Base-by-base conservation (phyloP, 2,888 invertebrate genomes). In the Drosophila suboccidentalis region DNA sequence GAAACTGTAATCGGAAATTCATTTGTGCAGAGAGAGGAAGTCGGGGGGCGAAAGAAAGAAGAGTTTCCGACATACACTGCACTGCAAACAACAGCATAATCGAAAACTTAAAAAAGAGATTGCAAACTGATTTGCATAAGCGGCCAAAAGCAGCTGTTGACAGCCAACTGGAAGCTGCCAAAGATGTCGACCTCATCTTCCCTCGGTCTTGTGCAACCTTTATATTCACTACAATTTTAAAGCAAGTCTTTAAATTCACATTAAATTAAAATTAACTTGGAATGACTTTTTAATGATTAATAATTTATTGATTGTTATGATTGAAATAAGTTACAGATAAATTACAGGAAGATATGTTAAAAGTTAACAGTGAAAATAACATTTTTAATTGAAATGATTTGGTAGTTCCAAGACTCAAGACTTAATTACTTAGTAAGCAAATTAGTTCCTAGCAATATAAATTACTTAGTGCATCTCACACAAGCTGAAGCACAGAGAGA, bases 1-100 rank as follows among this genome's bases (percentile, higher is more conserved):
- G 80, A 82, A 77, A 87, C 68, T 74, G 87, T 69, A 86, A 80
- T 80, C 87, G 83, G 71, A 88, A 83, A 88, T 86, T 71, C 87
- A 81, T 86, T 83, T 88, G 75, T 60, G 69, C 55, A 51, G 53
- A 51, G 68, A 50, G 68, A 53, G 54, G 29, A 58, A 64, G 50
- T 32, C 19, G 32, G 8, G 10, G 9, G 32, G 26, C n/a, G 19
- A 8, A 6, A 17, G 4, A 36, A 29, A 44, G n/a, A 44, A 38
- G 19, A 38, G 26, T 44, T 26, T 38, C 10, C 13, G 15, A 1
- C 15, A 26, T 32, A 51, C 50, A 47, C 15, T 19, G 29, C 34
- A 44, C 22, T 8, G 50, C 39, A 50, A 17, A 47, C 53, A 49
- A 70, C 63, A 71, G 76, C 72, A 82, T 80, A 80, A 80, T 73